These are phyloP conservation scores for Athrips mouffetella DNA, from an alignment of 2,888 invertebrate genomes.

Conservation along the genomic window DNA sequence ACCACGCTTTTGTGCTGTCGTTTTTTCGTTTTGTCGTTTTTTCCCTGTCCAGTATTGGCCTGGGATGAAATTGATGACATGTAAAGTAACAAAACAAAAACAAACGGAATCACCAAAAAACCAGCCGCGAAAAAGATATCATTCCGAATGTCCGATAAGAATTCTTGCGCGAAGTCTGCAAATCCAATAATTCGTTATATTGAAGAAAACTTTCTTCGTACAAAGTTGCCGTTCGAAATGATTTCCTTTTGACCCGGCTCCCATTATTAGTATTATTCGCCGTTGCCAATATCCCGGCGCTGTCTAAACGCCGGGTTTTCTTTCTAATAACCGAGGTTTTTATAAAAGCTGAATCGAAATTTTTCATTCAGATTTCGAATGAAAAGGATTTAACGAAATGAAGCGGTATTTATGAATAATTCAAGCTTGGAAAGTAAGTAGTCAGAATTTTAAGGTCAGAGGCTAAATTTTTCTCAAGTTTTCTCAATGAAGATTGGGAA, in stretches of 20 bases:
- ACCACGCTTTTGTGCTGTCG: too few relatives aligned
- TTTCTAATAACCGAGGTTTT: constrained; percentile 12
- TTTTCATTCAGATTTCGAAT: constrained; percentile 7
- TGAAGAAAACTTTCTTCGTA: constrained; percentile 43
- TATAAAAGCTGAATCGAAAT: constrained; percentile 5
- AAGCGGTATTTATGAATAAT: constrained; percentile 8
- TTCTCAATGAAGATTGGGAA: too few relatives aligned
- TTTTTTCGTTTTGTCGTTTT: too few relatives aligned
- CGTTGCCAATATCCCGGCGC: constrained; percentile 33
- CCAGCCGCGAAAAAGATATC: constrained; percentile 50
- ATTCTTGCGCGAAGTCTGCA: constrained; percentile 40
- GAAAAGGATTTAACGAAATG: constrained; percentile 8
- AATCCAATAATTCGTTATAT: constrained; percentile 53
- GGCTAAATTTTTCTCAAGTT: too few relatives aligned
- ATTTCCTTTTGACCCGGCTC: constrained; percentile 43
- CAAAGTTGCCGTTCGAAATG: constrained; percentile 41
- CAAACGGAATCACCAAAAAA: constrained; percentile 22
- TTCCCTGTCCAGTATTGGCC: too few relatives aligned
- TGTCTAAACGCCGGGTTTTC: constrained; percentile 9
- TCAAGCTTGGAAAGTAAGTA: not conserved
- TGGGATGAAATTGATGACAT: too few relatives aligned
- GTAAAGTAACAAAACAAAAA: constrained; percentile 32
- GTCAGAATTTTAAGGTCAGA: not conserved
- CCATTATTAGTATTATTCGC: constrained; percentile 43
- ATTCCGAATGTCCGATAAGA: constrained; percentile 51